These are phyloP conservation scores for Tragelaphus buxtoni DNA, from an alignment of 2,113 vertebrate species.

Conservation along the genomic window DNA sequence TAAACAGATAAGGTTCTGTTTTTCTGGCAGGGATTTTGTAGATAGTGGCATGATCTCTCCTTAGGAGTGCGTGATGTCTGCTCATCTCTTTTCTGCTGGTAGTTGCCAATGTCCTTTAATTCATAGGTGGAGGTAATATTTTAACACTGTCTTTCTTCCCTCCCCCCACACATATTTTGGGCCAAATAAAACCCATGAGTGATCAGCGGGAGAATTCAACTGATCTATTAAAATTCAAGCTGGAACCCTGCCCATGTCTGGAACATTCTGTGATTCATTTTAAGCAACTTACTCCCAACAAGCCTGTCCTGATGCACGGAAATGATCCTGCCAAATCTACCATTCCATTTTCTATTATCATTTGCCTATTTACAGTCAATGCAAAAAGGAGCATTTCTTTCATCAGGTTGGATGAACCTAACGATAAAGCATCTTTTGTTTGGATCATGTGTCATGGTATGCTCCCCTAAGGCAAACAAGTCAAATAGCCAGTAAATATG, in stretches of 20 bases:
- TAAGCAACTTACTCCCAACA: neutral
- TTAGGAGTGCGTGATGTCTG: neutral
- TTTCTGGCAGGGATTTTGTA: neutral
- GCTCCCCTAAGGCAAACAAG: neutral
- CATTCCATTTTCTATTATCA: neutral
- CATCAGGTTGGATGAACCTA: neutral
- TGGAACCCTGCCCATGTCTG: neutral
- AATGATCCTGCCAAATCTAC: neutral
- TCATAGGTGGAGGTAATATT: neutral
- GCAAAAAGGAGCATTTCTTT: neutral
- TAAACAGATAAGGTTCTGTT: neutral
- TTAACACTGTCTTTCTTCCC: neutral
- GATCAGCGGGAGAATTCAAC: neutral
- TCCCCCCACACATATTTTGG: neutral
- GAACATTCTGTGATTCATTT: conserved; percentile 15
- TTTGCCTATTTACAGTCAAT: neutral
- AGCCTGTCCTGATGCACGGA: neutral
- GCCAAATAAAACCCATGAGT: neutral
- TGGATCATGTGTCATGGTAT: neutral
- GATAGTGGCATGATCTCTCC: neutral
- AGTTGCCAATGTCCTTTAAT: neutral
- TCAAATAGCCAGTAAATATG: neutral
- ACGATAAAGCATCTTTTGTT: neutral
- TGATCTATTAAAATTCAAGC: neutral
- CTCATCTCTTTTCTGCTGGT: neutral